Percentiles rank a stretch among this genome's conserved stretches.
Evolutionary conservation across 2,113 vertebrate genomes (phyloP).

Genomic region (Bucco capensis): DNA sequence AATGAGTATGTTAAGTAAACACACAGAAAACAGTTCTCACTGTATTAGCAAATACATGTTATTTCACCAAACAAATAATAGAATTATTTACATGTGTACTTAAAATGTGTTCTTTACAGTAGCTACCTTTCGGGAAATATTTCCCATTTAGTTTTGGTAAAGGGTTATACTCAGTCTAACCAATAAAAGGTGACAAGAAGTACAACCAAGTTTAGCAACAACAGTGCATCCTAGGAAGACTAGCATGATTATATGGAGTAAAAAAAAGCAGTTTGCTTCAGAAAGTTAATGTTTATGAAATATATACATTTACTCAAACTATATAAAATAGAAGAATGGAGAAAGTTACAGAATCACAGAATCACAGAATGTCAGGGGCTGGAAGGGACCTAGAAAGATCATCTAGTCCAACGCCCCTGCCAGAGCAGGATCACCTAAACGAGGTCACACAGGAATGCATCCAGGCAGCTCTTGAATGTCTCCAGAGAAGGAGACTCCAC

Average conservation of each 20-base stretch:
- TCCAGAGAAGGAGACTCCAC: too few species aligned
- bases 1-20: slow-evolving; percentile 66
- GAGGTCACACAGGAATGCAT: too few species aligned
- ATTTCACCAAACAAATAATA: slow-evolving; percentile 66
- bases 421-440: too few species aligned
- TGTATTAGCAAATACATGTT: slow-evolving; percentile 65
- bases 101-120: slow-evolving; percentile 66
- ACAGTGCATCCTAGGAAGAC: slow-evolving; percentile 16
- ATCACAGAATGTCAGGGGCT: too few species aligned
- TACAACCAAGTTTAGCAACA: slow-evolving; percentile 58
- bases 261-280: slow-evolving; percentile 17
- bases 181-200: slow-evolving; percentile 20
- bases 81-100: slow-evolving; percentile 81
- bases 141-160: slow-evolving; percentile 39
- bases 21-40: slow-evolving; percentile 66
- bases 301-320: slow-evolving; percentile 56
- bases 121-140: slow-evolving; percentile 45
- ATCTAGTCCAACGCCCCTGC: too few species aligned
- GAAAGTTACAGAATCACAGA: too few species aligned
- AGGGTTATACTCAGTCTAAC: slow-evolving; percentile 51
- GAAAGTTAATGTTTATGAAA: slow-evolving; percentile 53
- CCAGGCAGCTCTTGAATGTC: too few species aligned
- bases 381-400: too few species aligned
- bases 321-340: slow-evolving; percentile 59
- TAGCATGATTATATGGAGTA: slow-evolving; percentile 45